Evolutionary conservation across 1,140 invertebrate species (phyloP), one percentile per base, ranked within the genome.

Genomic region (Drosophila busckii): DNA sequence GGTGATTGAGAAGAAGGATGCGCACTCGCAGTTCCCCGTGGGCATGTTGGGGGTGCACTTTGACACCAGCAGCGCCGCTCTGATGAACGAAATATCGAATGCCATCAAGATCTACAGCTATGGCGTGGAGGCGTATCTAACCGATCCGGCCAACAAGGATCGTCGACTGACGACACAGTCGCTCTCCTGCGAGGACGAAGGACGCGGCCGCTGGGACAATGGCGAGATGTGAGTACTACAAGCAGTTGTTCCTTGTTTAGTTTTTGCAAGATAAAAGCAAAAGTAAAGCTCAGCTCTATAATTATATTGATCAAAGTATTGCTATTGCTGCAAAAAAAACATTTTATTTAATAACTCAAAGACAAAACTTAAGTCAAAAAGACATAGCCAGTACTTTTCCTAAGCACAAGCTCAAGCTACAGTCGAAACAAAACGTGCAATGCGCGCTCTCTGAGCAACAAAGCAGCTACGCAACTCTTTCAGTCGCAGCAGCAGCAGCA

Each of bases 31-130:
- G 68, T 98, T 97, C 86, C 96, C 96, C 0, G 92, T 97, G 10
- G 97, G 97, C 19, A 96, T 97, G 94, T 88, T 98, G 6, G 96
- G 97, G 49, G 95, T 97, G 0, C 95, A 97, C 87, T 97, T 97
- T 68, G 95, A 97, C 82, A 97, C 96, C 10, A 94, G 93, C 40
- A 93, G 92, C 53, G 89, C 91, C 0, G 93, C 93, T 16, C 87
- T 97, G 3, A 93, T 96, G 54, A 93, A 92, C 56, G 94, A 96
- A 84, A 96, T 97, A 26, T 93, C 94, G 2, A 95, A 94, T 12
- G 95, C 95, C 2, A 93, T 97, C 15, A 94, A 95, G 85, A 95
- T 97, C 40, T 97, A 96, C 85, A 95, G 94, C 8, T 94, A 96
- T 66, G 96, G 95, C 0, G 94, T 97, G 1, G 94, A 97, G 84